phyloP scores from a whole-genome alignment of 2,888 invertebrate genomes.

The Lepetodrilus schrolli region DNA sequence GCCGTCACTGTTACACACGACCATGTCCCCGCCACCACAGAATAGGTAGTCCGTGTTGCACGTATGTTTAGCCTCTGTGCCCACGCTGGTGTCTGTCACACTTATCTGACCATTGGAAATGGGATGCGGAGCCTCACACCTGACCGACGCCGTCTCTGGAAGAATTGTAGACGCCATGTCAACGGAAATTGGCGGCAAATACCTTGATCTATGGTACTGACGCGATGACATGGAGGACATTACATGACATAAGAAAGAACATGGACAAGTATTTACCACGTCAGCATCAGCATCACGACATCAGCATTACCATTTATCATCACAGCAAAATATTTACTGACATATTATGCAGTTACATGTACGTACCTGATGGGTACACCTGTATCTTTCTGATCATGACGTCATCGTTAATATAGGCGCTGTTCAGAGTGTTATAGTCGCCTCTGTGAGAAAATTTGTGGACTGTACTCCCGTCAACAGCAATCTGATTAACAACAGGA shows the following conservation, averaged over 20 bases:
- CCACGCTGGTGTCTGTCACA: background rate
- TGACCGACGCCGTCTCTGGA: background rate
- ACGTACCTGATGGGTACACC: background rate
- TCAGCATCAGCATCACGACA: too few relatives aligned
- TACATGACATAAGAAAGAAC: too few relatives aligned
- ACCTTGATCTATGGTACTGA: too few relatives aligned
- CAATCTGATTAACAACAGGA: too few relatives aligned
- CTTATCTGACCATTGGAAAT: background rate
- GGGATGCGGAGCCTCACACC: background rate
- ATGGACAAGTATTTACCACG: too few relatives aligned
- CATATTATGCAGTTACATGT: too few relatives aligned
- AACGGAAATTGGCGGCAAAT: too few relatives aligned
- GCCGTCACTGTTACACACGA: slow-evolving; percentile 12
- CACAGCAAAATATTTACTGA: too few relatives aligned
- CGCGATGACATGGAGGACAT: too few relatives aligned
- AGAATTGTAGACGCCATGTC: too few relatives aligned
- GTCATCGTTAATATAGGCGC: background rate
- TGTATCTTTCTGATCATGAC: background rate
- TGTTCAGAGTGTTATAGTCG: background rate
- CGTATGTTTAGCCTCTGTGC: background rate
- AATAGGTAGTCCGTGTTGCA: background rate
- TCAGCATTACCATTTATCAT: too few relatives aligned
- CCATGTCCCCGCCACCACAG: background rate
- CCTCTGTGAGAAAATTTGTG: background rate
- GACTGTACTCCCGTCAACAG: background rate